phyloP scores from a whole-genome alignment of 2,888 invertebrate genomes.

The Cynaeus angustus region DNA sequence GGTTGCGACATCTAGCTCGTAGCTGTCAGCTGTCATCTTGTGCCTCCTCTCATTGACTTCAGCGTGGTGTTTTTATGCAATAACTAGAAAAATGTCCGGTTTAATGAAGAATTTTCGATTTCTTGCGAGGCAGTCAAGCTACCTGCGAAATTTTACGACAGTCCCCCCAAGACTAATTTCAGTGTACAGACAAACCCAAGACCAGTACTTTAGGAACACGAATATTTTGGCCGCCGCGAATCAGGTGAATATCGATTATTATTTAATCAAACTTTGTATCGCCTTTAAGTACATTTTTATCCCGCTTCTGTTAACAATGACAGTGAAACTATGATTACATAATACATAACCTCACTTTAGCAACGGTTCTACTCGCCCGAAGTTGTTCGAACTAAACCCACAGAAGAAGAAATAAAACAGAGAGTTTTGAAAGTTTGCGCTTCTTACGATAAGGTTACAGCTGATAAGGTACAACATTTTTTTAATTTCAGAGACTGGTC shows the following conservation, averaged over 20 bases:
- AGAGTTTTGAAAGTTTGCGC: slow-evolving; percentile 91
- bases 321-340: slow-evolving; percentile 49
- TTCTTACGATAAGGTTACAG: slow-evolving; percentile 91
- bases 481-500: slow-evolving; percentile 77
- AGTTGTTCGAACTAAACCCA: slow-evolving; percentile 72
- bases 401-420: slow-evolving; percentile 81
- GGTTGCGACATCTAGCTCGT: too few relatives aligned
- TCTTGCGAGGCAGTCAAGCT: not conserved
- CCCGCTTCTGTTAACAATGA: too few relatives aligned
- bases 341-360: slow-evolving; percentile 55
- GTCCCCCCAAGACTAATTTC: not conserved
- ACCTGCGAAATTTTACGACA: not conserved
- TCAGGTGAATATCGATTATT: not conserved
- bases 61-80: not conserved
- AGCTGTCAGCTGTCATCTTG: not conserved
- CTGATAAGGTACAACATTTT: slow-evolving; percentile 80
- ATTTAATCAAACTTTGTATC: not conserved
- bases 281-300: not conserved
- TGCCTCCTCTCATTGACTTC: not conserved
- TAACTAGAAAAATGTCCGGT: not conserved
- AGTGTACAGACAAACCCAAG: not conserved
- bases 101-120: not conserved
- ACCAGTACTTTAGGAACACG: not conserved
- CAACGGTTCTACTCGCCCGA: slow-evolving; percentile 66
- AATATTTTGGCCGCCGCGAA: not conserved